Base-by-base conservation (phyloP, 2,797 vertebrate genomes). In the Megalops cyprinoides region DNA sequence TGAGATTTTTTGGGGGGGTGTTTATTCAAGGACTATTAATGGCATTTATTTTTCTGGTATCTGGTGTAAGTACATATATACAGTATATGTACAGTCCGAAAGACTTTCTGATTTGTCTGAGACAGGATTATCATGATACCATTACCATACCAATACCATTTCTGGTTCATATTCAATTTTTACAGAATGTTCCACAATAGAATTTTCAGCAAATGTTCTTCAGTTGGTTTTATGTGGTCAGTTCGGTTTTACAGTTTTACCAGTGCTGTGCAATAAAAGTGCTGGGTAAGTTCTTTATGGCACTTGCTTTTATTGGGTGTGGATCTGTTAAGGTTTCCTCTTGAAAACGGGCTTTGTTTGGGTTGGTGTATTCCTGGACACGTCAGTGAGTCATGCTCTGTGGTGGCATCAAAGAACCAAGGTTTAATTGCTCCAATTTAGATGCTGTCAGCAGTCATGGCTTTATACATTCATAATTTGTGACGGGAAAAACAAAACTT, bases 381-480 rank as follows among this genome's bases (percentile, higher is more conserved):
- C 55, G 46, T 75, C 14, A 20, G 53, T 18, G 23, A 20, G 20
- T 58, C 55, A 58, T 20, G 20, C 6, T 25, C 7, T 15, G 53
- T 53, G 53, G n/a, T n/a, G n/a, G n/a, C n/a, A n/a, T n/a, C n/a
- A n/a, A n/a, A n/a, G n/a, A n/a, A n/a, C n/a, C n/a, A n/a, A n/a
- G n/a, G n/a, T n/a, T n/a, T n/a, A n/a, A n/a, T n/a, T n/a, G n/a
- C n/a, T n/a, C n/a, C n/a, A n/a, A n/a, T n/a, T n/a, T n/a, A n/a
- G n/a, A 8, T 7, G 49, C 1, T 51, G 49, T 51, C 49, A 8
- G 49, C 49, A 51, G 7, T 85, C 76, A 31, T 14, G 55, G 49
- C 2, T 25, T 25, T 18, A 55, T 77, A 76, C 60, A 84, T 86
- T 88, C 74, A 82, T 82, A 83, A 88, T 81, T 83, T 84, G 37